Percentiles rank a stretch among this genome's conserved stretches.
Evolutionary conservation across 2,888 invertebrate genomes (phyloP).

Genomic region (Pyralis farinalis): DNA sequence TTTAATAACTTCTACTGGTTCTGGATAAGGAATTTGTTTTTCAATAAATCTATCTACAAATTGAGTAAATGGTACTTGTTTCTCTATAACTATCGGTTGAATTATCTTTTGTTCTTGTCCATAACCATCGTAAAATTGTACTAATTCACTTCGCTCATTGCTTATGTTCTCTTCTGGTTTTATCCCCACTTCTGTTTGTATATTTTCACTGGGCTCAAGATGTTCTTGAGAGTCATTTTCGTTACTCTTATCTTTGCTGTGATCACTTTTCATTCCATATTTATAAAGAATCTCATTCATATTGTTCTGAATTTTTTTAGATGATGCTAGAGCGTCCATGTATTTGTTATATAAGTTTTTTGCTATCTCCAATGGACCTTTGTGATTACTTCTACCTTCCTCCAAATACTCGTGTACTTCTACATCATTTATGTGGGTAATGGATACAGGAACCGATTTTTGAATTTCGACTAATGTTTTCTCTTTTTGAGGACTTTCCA

Average conservation of each 20-base stretch:
- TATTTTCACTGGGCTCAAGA: conserved; percentile 54
- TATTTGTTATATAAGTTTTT: conserved; percentile 58
- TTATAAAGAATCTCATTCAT: conserved; percentile 45
- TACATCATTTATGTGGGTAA: conserved; percentile 69
- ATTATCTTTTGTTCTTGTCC: conserved; percentile 52
- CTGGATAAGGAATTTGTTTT: conserved; percentile 65
- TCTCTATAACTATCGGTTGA: conserved; percentile 69
- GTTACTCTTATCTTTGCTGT: conserved; percentile 39
- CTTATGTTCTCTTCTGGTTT: conserved; percentile 39
- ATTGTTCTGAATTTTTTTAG: conserved; percentile 53
- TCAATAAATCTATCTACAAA: conserved; percentile 66
- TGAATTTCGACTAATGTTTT: conserved; percentile 84
- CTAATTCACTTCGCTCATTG: conserved; percentile 42
- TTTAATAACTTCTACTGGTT: conserved; percentile 52
- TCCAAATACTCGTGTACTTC: conserved; percentile 69
- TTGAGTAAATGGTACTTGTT: conserved; percentile 68
- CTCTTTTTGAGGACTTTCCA: conserved; percentile 56
- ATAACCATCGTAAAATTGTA: conserved; percentile 39
- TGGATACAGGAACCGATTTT: conserved; percentile 81
- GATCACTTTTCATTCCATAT: conserved; percentile 52
- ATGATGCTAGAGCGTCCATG: conserved; percentile 53
- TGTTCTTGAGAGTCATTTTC: conserved; percentile 43
- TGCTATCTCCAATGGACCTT: conserved; percentile 40
- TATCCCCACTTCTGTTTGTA: conserved; percentile 47
- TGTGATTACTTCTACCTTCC: conserved; percentile 55